A percentile compares a stretch with the other conserved stretches of the same genome.
Evolutionary conservation across 2,888 invertebrate genomes (phyloP).

Genomic region (Nyleta sp.): DNA sequence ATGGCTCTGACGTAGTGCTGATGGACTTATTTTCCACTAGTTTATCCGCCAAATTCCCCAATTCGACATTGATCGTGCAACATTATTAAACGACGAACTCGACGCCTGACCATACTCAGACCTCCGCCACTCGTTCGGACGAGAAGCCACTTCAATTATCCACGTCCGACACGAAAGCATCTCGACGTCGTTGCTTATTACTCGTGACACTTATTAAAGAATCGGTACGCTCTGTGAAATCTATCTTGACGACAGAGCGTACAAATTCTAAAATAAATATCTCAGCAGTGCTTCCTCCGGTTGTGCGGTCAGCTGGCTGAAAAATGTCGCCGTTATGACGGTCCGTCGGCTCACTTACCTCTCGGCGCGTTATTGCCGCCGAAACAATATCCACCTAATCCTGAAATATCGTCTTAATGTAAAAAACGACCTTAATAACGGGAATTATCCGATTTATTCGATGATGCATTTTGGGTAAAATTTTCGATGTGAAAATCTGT

Average conservation of each 20-base stretch:
- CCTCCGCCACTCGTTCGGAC: too few relatives aligned
- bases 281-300: slow-evolving; percentile 69
- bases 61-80: too few relatives aligned
- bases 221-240: slow-evolving; percentile 84
- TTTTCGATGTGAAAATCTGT: too few relatives aligned
- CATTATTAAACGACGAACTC: too few relatives aligned
- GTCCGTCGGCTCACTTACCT: slow-evolving; percentile 14
- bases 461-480: slow-evolving; percentile 26
- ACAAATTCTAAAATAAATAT: slow-evolving; percentile 84
- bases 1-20: too few relatives aligned
- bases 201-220: slow-evolving; percentile 82
- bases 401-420: slow-evolving; percentile 44
- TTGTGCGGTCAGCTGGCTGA: slow-evolving; percentile 34
- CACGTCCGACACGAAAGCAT: background rate
- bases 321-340: slow-evolving; percentile 33
- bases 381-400: slow-evolving; percentile 36
- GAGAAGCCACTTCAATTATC: background rate
- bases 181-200: slow-evolving; percentile 71
- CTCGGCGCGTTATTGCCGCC: background rate
- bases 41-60: too few relatives aligned
- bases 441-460: slow-evolving; percentile 28
- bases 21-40: too few relatives aligned
- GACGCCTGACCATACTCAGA: too few relatives aligned
- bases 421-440: slow-evolving; percentile 28
- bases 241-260: slow-evolving; percentile 83